These are phyloP conservation scores for Luffia ferchaultella DNA, from an alignment of 2,888 invertebrate genomes.

Conservation along the genomic window DNA sequence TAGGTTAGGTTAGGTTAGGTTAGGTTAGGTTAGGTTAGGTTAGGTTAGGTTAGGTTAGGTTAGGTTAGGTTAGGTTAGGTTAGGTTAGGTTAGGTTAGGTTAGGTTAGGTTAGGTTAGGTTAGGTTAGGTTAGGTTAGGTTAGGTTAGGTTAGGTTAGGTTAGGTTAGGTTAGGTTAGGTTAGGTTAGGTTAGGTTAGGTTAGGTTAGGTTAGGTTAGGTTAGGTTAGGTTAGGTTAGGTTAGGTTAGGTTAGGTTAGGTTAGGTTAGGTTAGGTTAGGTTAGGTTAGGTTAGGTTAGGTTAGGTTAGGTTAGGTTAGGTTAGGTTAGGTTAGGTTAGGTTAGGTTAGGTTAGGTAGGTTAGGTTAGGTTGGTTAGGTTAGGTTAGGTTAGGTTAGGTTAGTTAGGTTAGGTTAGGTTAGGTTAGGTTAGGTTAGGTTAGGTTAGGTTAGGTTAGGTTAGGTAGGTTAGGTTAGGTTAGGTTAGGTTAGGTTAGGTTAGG, in stretches of 20 bases:
- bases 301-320: constrained; percentile 9
- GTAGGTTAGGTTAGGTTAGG: constrained; percentile 14
- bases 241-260: constrained; percentile 11
- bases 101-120: constrained; percentile 11
- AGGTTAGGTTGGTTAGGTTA: constrained; percentile 9
- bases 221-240: constrained; percentile 8
- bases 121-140: constrained; percentile 8
- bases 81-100: constrained; percentile 10
- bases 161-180: constrained; percentile 8
- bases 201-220: constrained; percentile 7
- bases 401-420: constrained; percentile 15
- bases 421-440: constrained; percentile 15
- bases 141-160: constrained; percentile 7
- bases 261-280: constrained; percentile 14
- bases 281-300: constrained; percentile 12
- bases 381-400: constrained; percentile 11
- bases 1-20: constrained; percentile 9
- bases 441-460: constrained; percentile 14
- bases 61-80: constrained; percentile 9
- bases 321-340: constrained; percentile 8
- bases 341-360: constrained; percentile 9
- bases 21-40: constrained; percentile 6
- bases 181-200: constrained; percentile 9
- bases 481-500: constrained; percentile 12
- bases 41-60: constrained; percentile 6